These are phyloP conservation scores for Poecile montanus DNA, from an alignment of 2,797 vertebrate species.

Conservation along the genomic window DNA sequence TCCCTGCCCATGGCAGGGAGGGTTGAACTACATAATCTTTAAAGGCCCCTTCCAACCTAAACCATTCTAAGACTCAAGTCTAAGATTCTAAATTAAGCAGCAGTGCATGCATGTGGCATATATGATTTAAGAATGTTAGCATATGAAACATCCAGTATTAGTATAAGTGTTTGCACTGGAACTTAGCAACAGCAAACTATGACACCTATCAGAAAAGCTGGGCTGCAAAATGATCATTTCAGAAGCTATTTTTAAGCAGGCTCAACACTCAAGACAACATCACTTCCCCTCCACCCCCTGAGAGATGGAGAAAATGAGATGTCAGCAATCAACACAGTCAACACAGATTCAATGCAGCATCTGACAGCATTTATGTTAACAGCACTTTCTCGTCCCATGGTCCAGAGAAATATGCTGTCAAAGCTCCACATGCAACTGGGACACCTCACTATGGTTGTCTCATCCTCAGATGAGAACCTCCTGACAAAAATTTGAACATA, in stretches of 20 bases:
- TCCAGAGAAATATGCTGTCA: constrained; percentile 48
- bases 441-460: background rate
- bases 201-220: background rate
- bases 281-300: background rate
- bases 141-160: background rate
- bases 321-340: constrained; percentile 13
- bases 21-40: background rate
- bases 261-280: background rate
- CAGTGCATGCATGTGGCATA: background rate
- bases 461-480: background rate
- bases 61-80: background rate
- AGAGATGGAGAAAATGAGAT: constrained; percentile 8
- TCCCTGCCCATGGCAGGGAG: background rate
- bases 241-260: constrained; percentile 31
- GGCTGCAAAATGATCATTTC: background rate
- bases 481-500: background rate
- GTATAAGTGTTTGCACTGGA: background rate
- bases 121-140: background rate
- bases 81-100: background rate
- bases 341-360: background rate
- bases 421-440: background rate
- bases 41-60: background rate
- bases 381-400: background rate
- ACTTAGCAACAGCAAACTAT: background rate
- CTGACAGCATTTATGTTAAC: constrained; percentile 56